Percentiles rank a stretch among this genome's conserved stretches.
These are phyloP conservation scores for Hafferia zeledoni DNA, from an alignment of 2,797 vertebrate species.

Conservation along the genomic window DNA sequence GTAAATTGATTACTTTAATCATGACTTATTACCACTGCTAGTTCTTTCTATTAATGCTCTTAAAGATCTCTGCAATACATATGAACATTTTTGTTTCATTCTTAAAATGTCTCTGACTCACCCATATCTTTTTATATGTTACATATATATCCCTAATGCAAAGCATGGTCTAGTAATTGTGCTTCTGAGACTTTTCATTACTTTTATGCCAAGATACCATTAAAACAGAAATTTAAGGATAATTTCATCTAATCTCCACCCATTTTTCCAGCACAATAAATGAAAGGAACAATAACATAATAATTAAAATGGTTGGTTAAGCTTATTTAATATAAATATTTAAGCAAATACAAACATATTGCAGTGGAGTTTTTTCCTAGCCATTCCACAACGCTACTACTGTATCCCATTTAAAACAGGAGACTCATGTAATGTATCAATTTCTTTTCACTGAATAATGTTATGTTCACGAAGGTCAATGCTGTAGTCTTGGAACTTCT, in stretches of 20 bases:
- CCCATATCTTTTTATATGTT: not conserved
- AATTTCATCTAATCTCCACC: not conserved
- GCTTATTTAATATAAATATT: not conserved
- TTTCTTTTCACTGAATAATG: not conserved
- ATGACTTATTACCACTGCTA: not conserved
- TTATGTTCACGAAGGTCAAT: not conserved
- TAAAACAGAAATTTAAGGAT: not conserved
- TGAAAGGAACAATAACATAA: not conserved
- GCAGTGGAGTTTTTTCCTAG: not conserved
- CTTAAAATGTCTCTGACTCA: not conserved
- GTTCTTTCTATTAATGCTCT: not conserved
- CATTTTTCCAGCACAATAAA: not conserved
- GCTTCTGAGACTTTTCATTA: not conserved
- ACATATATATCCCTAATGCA: not conserved
- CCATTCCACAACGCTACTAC: rapidly evolving
- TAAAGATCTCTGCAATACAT: not conserved
- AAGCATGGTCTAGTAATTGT: not conserved
- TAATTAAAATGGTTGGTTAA: not conserved
- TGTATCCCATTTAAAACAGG: not conserved
- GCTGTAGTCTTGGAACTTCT: not conserved
- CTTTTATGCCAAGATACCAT: not conserved
- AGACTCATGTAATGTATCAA: not conserved
- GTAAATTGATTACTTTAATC: not conserved
- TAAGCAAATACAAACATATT: not conserved
- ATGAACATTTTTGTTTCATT: not conserved